These are phyloP conservation scores for Acronicta psi DNA, from an alignment of 2,888 invertebrate genomes.

Conservation along the genomic window DNA sequence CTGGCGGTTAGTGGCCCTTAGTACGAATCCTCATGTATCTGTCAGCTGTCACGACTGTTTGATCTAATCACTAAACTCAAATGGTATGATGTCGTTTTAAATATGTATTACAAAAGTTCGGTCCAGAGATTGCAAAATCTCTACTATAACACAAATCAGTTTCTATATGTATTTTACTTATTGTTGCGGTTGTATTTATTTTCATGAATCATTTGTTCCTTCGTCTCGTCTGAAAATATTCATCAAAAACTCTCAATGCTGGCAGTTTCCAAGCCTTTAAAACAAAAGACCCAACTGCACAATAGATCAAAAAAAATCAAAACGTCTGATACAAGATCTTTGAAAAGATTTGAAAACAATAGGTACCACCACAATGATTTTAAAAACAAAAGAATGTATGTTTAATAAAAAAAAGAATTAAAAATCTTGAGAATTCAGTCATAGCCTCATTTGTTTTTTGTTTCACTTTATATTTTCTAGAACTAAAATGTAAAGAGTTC, in stretches of 20 bases:
- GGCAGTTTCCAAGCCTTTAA: slow-evolving; percentile 25
- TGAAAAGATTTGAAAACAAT: slow-evolving; percentile 37
- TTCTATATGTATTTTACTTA: slow-evolving; percentile 14
- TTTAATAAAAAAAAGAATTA: background rate
- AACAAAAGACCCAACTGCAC: slow-evolving; percentile 31
- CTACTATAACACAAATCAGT: no score
- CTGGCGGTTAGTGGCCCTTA: no score
- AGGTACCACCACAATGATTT: slow-evolving; percentile 26
- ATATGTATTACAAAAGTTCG: no score
- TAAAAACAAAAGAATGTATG: background rate
- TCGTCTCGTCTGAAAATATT: slow-evolving; percentile 36
- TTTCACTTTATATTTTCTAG: background rate
- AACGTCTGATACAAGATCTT: slow-evolving; percentile 38
- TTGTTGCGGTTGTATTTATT: slow-evolving; percentile 3
- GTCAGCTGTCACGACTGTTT: no score
- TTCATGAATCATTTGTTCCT: slow-evolving; percentile 28
- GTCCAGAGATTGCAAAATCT: background rate
- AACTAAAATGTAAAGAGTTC: background rate
- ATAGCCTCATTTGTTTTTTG: background rate
- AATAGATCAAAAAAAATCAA: slow-evolving; percentile 31
- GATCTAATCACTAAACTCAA: no score
- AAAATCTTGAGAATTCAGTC: background rate
- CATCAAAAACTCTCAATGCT: slow-evolving; percentile 40
- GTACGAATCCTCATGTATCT: no score
- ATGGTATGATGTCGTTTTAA: no score